Percentiles rank a stretch among this genome's conserved stretches.
Conservation (phyloP, 2,797 vertebrate species). For the Aphelocoma californica region DNA sequence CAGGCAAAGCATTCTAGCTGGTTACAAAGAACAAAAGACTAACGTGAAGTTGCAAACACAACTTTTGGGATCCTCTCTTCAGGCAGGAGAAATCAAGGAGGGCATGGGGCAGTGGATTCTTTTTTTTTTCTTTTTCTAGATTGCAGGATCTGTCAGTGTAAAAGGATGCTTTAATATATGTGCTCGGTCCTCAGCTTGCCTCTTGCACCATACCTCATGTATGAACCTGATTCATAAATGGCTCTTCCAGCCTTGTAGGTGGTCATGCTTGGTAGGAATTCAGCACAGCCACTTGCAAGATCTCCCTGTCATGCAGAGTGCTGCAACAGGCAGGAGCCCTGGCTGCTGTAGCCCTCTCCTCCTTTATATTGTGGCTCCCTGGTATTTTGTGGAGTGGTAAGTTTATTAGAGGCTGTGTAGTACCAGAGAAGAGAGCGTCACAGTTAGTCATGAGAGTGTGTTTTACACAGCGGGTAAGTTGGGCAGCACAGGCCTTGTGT, state of each 20-base stretch:
- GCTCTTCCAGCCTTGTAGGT: neutral
- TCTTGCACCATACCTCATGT: neutral
- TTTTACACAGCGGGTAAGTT: neutral
- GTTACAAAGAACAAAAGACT: conserved; percentile 1
- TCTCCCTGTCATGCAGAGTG: neutral
- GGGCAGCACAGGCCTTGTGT: accelerated
- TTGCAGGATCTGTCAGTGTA: neutral
- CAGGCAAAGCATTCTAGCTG: neutral
- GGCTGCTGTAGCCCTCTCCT: neutral
- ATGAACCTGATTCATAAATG: neutral
- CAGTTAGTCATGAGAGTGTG: neutral
- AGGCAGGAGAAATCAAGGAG: conserved; percentile 1
- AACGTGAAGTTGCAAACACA: neutral
- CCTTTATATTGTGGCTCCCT: neutral
- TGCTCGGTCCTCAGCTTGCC: neutral
- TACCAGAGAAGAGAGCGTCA: neutral
- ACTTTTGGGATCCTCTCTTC: neutral
- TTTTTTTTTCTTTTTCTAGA: neutral
- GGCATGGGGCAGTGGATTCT: neutral
- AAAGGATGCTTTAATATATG: neutral
- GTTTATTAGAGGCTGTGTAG: neutral
- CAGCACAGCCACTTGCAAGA: neutral
- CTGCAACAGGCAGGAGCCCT: neutral
- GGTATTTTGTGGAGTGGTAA: neutral
- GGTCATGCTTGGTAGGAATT: neutral